Percentiles rank a stretch among this genome's conserved stretches.
phyloP scores from a whole-genome alignment of 2,797 vertebrate species.

The Todus mexicanus region DNA sequence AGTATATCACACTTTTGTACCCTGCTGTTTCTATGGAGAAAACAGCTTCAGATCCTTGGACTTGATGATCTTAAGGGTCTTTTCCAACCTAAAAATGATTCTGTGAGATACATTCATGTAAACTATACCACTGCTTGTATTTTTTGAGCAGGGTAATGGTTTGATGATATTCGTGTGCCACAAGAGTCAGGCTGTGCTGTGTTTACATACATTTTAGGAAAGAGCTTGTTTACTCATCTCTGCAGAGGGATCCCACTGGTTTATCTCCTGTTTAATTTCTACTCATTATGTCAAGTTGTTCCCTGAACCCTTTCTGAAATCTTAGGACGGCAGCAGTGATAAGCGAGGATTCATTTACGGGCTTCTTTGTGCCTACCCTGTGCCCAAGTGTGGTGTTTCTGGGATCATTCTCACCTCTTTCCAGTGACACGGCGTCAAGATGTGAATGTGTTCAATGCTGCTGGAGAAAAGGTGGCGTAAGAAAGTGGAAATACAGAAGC shows the following conservation, averaged over 20 bases:
- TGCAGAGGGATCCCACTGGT: background rate
- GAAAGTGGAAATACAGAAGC: background rate
- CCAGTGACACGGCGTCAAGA: background rate
- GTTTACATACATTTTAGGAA: background rate
- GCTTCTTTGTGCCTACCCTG: background rate
- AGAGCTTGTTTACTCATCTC: background rate
- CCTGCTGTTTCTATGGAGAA: background rate
- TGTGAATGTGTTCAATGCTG: background rate
- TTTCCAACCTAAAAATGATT: too few relatives aligned
- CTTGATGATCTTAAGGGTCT: too few relatives aligned
- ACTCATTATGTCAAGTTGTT: background rate
- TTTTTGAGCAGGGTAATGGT: background rate
- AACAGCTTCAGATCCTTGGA: background rate
- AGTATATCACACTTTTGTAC: background rate
- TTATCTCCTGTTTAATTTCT: background rate
- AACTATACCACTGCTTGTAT: background rate
- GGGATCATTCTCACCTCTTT: background rate
- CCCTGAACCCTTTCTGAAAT: background rate
- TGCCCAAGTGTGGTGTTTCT: background rate
- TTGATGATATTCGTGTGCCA: background rate
- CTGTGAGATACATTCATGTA: accelerated
- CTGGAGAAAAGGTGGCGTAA: background rate
- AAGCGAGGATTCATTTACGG: background rate
- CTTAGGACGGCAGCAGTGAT: background rate
- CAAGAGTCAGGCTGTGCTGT: background rate